Conservation (phyloP, 2,797 vertebrate species). For the Harpagifer antarcticus region DNA sequence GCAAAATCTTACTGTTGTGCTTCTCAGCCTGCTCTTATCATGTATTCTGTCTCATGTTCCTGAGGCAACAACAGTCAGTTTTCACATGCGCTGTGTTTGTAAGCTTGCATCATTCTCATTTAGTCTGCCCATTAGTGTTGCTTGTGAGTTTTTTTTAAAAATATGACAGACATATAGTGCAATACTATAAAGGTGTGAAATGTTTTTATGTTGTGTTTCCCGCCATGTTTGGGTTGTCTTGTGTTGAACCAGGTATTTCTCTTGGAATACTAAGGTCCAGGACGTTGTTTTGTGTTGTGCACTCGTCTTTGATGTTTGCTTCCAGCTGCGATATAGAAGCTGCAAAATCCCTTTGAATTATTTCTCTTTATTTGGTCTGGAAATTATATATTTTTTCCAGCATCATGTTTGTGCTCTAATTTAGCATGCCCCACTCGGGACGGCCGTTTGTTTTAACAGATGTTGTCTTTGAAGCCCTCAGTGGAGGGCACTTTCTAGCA, state of each 20-base stretch:
- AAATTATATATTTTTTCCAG: slow-evolving; percentile 46
- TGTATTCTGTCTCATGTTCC: slow-evolving; percentile 64
- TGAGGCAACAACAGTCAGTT: slow-evolving; percentile 61
- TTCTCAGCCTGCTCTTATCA: slow-evolving; percentile 31
- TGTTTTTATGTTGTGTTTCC: slow-evolving; percentile 20
- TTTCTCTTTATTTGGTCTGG: slow-evolving; percentile 72
- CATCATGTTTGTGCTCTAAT: slow-evolving; percentile 67
- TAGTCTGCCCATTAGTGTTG: slow-evolving; percentile 28
- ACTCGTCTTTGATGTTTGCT: slow-evolving; percentile 51
- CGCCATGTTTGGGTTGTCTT: slow-evolving; percentile 18
- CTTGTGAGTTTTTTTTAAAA: slow-evolving; percentile 28
- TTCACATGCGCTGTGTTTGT: slow-evolving; percentile 45
- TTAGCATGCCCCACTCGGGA: slow-evolving; percentile 62
- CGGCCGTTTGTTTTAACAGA: slow-evolving; percentile 78
- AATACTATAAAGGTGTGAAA: slow-evolving; percentile 16
- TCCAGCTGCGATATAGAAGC: slow-evolving; percentile 49
- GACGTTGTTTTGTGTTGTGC: slow-evolving; percentile 41
- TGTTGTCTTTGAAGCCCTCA: slow-evolving; percentile 80
- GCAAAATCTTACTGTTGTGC: slow-evolving; percentile 39
- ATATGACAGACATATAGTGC: slow-evolving; percentile 33
- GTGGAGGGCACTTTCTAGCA: slow-evolving; percentile 67
- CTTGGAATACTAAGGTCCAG: slow-evolving; percentile 36
- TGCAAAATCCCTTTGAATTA: slow-evolving; percentile 59
- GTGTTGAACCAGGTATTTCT: slow-evolving; percentile 39
- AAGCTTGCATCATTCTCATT: slow-evolving; percentile 57